These are phyloP conservation scores for Montifringilla adamsi DNA, from an alignment of 2,113 vertebrate genomes.

Conservation along the genomic window DNA sequence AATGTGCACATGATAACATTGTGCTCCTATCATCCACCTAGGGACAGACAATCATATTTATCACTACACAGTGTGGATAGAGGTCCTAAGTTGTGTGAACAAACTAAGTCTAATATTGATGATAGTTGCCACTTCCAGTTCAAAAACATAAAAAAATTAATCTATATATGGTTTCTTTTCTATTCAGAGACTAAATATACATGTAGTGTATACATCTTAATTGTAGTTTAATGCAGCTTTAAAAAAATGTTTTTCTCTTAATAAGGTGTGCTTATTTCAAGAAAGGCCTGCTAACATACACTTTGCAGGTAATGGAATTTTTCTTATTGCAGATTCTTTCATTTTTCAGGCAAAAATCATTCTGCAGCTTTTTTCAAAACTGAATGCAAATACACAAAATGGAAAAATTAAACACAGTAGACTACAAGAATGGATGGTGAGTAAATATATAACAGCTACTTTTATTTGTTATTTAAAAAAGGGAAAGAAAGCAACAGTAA, in stretches of 20 bases:
- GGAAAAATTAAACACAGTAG: neutral
- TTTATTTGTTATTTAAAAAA: neutral
- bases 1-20: neutral
- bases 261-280: neutral
- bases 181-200: neutral
- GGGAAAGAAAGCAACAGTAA: neutral
- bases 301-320: neutral
- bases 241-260: neutral
- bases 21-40: neutral
- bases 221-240: neutral
- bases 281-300: neutral
- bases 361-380: neutral
- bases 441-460: neutral
- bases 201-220: neutral
- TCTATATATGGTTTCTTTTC: neutral
- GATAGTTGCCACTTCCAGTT: neutral
- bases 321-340: neutral
- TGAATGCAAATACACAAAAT: neutral
- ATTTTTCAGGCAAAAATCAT: neutral
- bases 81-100: neutral
- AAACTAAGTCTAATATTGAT: neutral
- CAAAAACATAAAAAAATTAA: neutral
- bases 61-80: rapidly evolving
- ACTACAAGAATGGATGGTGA: neutral
- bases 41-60: neutral